A percentile compares a stretch with the other conserved stretches of the same genome.
Conservation (phyloP, 2,797 vertebrate genomes). For the Monodelphis domestica region DNA sequence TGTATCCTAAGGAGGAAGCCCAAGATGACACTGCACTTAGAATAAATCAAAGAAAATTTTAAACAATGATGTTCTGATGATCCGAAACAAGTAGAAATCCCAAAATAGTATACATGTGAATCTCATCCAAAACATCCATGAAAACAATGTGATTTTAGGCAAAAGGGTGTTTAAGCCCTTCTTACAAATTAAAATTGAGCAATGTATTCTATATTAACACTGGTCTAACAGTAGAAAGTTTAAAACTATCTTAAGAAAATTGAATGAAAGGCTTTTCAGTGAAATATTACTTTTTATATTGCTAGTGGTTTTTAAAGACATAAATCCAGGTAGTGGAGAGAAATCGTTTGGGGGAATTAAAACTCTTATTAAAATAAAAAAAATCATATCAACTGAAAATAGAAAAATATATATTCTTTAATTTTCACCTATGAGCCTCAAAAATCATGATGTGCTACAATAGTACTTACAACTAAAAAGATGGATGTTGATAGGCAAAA, state of each 20-base stretch:
- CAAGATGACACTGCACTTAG: background rate
- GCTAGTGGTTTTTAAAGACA: no score
- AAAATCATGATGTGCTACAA: no score
- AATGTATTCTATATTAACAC: background rate
- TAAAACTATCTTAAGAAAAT: background rate
- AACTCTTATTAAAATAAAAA: no score
- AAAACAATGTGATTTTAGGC: background rate
- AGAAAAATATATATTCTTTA: no score
- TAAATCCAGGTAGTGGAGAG: no score
- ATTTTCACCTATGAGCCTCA: no score
- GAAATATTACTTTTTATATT: no score
- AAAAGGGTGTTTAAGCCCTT: background rate
- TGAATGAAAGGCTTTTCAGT: no score
- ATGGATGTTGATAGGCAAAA: no score
- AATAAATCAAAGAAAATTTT: background rate
- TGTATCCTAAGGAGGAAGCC: background rate
- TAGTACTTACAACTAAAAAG: no score
- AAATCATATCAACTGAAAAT: no score
- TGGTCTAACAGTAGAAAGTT: background rate
- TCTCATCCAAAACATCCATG: background rate
- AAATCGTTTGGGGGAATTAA: no score
- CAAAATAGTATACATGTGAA: background rate
- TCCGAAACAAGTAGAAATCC: background rate
- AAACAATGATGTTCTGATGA: background rate
- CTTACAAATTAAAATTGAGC: background rate